Percentiles rank a stretch among this genome's conserved stretches.
Evolutionary conservation across 1,140 invertebrate species (phyloP).

Genomic region (Varroa destructor): DNA sequence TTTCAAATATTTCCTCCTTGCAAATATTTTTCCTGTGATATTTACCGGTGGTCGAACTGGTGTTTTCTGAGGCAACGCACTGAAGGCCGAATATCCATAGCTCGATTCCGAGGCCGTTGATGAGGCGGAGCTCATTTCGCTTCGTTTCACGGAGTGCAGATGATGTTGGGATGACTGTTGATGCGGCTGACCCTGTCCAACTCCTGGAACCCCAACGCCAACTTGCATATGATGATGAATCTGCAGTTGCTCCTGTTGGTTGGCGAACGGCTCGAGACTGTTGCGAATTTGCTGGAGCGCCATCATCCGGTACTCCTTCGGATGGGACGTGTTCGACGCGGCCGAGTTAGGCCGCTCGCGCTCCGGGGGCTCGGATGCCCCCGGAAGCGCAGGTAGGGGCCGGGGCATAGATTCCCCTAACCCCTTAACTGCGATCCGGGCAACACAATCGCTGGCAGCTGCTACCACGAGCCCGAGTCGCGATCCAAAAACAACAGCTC

Average conservation of each 20-base stretch:
- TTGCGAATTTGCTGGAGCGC: slow-evolving; percentile 24
- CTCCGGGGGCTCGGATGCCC: slow-evolving; percentile 23
- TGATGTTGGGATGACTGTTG: neutral
- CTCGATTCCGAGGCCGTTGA: slow-evolving; percentile 21
- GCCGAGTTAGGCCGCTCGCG: slow-evolving; percentile 11
- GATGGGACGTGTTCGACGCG: slow-evolving; percentile 19
- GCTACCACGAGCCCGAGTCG: too few relatives aligned
- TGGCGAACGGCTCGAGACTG: slow-evolving; percentile 26
- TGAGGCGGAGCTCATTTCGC: slow-evolving; percentile 24
- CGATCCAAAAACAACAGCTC: too few relatives aligned
- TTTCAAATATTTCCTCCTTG: too few relatives aligned
- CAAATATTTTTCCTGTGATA: too few relatives aligned
- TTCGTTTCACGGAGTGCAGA: slow-evolving; percentile 3
- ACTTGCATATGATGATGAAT: too few relatives aligned
- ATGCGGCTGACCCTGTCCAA: too few relatives aligned
- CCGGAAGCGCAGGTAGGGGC: slow-evolving; percentile 13
- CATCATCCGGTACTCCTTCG: slow-evolving; percentile 27
- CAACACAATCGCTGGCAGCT: too few relatives aligned
- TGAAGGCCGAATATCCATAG: slow-evolving; percentile 16
- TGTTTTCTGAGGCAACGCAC: neutral
- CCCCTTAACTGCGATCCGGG: too few relatives aligned
- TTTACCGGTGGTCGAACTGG: slow-evolving; percentile 14
- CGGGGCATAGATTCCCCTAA: slow-evolving; percentile 1
- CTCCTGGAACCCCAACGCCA: too few relatives aligned
- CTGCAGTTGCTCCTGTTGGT: neutral